Conservation (phyloP, 2,888 invertebrate species). For the Sinohyriopsis cumingii region DNA sequence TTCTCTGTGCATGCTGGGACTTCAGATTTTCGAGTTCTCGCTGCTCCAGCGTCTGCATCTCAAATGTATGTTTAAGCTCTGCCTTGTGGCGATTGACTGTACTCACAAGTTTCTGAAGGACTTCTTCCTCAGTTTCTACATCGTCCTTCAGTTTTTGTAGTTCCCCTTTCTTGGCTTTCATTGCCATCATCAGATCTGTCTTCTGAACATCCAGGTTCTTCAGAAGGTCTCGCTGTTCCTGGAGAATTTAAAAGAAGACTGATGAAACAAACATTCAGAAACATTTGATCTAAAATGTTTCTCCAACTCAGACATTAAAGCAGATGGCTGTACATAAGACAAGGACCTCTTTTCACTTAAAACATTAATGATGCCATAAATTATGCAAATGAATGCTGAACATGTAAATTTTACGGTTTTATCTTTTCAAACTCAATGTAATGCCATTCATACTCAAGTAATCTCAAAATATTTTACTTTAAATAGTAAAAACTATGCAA, state of each 20-base stretch:
- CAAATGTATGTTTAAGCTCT: slow-evolving; percentile 62
- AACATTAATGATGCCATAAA: no score
- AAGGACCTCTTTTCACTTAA: no score
- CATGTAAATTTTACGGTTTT: no score
- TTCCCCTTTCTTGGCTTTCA: slow-evolving; percentile 52
- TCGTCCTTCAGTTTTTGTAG: slow-evolving; percentile 56
- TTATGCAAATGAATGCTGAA: no score
- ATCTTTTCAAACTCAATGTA: no score
- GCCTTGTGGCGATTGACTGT: slow-evolving; percentile 62
- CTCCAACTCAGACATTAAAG: no score
- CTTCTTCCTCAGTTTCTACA: slow-evolving; percentile 61
- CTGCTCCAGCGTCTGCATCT: slow-evolving; percentile 62
- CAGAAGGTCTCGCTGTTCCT: slow-evolving; percentile 54
- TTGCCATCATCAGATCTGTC: slow-evolving; percentile 41
- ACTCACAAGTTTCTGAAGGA: slow-evolving; percentile 58
- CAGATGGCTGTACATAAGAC: no score
- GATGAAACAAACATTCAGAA: background rate
- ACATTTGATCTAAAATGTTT: background rate
- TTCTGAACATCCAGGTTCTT: slow-evolving; percentile 56
- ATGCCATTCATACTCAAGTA: no score
- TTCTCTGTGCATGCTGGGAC: slow-evolving; percentile 56
- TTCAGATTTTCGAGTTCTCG: slow-evolving; percentile 59
- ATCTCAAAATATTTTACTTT: no score
- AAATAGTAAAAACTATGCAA: no score
- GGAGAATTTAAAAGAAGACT: slow-evolving; percentile 1